phyloP scores from a whole-genome alignment of 35 echinoderm and acorn worm genomes.

The Amphiura filiformis region DNA sequence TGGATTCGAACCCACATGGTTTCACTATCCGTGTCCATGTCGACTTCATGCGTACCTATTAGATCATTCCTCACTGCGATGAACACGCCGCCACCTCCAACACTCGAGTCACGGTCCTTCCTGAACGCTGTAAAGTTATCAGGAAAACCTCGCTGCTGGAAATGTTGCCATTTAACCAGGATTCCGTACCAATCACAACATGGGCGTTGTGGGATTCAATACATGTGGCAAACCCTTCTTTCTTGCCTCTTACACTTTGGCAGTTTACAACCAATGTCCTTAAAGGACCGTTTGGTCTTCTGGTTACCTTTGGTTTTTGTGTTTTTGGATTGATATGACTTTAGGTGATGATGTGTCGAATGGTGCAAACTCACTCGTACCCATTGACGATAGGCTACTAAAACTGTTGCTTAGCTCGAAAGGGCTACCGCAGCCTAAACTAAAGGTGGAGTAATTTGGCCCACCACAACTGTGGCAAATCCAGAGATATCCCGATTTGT shows the following conservation, averaged over 20 bases:
- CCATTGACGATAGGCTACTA: background rate
- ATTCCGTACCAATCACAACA: constrained; percentile 1
- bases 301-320: too few species aligned
- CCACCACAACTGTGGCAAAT: background rate
- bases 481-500: background rate
- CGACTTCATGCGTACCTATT: background rate
- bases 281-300: too few species aligned
- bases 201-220: background rate
- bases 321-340: background rate
- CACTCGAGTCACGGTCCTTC: background rate
- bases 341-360: background rate
- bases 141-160: background rate
- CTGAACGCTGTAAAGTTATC: background rate
- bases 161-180: background rate
- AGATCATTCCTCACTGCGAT: background rate
- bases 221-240: background rate
- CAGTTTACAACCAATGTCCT: background rate
- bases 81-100: background rate
- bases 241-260: constrained; percentile 10
- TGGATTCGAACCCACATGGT: background rate
- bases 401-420: background rate
- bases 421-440: background rate
- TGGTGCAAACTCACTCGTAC: background rate
- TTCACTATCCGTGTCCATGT: background rate
- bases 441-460: background rate